Evolutionary conservation across 2,888 invertebrate genomes (phyloP).

Genomic region (Morinoia aosen): DNA sequence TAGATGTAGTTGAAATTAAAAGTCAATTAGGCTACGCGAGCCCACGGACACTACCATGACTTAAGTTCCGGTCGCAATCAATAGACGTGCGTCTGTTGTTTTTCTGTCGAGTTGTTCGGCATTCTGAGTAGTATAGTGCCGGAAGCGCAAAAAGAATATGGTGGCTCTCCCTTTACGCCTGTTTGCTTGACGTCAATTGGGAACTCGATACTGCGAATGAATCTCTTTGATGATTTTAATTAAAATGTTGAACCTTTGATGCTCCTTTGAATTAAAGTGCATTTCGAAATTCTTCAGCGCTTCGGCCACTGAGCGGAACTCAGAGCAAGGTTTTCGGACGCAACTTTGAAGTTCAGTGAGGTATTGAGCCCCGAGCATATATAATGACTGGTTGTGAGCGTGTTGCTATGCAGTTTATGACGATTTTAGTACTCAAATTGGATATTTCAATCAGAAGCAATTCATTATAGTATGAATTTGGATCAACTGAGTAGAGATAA

Average conservation of each 20-base stretch:
- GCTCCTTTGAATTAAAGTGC: neutral
- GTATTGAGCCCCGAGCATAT: neutral
- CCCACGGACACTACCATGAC: neutral
- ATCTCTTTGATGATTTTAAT: constrained; percentile 49
- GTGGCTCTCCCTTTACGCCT: neutral
- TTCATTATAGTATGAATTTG: neutral
- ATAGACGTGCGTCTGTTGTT: neutral
- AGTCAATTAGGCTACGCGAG: neutral
- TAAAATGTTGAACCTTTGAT: neutral
- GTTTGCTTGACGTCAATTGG: constrained; percentile 77
- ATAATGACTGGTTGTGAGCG: neutral
- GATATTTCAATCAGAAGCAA: too few relatives aligned
- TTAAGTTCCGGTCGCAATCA: neutral
- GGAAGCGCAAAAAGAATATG: neutral
- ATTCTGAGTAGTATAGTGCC: neutral
- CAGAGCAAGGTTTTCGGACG: neutral
- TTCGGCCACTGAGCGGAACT: neutral
- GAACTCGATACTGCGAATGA: neutral
- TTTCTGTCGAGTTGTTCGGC: neutral
- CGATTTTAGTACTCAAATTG: neutral
- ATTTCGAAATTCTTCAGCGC: constrained; percentile 24
- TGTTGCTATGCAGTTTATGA: neutral
- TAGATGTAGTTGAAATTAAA: neutral
- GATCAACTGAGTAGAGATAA: neutral
- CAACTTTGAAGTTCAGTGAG: neutral